Conservation (phyloP, 2,888 invertebrate species). For the Cheilosia vernalis region DNA sequence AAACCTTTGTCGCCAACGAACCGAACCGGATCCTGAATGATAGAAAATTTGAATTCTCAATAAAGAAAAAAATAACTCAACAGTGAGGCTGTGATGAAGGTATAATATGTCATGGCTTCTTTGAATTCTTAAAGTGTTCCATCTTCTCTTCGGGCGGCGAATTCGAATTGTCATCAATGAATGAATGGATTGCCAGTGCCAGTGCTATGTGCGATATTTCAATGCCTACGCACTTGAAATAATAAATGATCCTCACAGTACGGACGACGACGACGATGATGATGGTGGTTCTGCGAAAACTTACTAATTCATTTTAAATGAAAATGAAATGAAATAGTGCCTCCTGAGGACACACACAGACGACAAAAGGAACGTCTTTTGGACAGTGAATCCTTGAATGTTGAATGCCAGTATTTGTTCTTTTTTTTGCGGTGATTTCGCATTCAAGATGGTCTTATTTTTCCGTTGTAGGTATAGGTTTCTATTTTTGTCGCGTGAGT, state of each 20-base stretch:
- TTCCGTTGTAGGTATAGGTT: slow-evolving; percentile 1
- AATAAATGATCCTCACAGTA: slow-evolving; percentile 61
- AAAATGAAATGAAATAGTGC: slow-evolving; percentile 58
- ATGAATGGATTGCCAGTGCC: slow-evolving; percentile 59
- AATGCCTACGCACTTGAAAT: slow-evolving; percentile 73
- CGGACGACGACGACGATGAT: slow-evolving; percentile 15
- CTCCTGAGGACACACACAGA: slow-evolving; percentile 46
- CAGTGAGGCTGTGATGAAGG: neutral
- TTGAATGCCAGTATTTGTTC: slow-evolving; percentile 36
- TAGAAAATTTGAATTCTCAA: slow-evolving; percentile 66
- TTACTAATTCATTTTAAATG: slow-evolving; percentile 61
- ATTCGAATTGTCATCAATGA: slow-evolving; percentile 73
- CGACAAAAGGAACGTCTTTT: slow-evolving; percentile 52
- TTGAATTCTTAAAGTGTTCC: slow-evolving; percentile 65
- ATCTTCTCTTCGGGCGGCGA: slow-evolving; percentile 40
- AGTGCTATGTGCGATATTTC: slow-evolving; percentile 60
- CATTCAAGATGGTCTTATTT: slow-evolving; percentile 31
- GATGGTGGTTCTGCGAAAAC: slow-evolving; percentile 53
- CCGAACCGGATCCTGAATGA: slow-evolving; percentile 70
- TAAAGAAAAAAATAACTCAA: neutral
- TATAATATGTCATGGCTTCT: slow-evolving; percentile 23
- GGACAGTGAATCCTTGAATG: slow-evolving; percentile 57
- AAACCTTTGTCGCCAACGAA: slow-evolving; percentile 53
- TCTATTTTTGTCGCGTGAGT: slow-evolving; percentile 54
- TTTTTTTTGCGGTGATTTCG: slow-evolving; percentile 29